Percentiles rank a stretch among this genome's conserved stretches.
phyloP scores from a whole-genome alignment of 2,797 vertebrate genomes.

The Arnoldichthys spilopterus region DNA sequence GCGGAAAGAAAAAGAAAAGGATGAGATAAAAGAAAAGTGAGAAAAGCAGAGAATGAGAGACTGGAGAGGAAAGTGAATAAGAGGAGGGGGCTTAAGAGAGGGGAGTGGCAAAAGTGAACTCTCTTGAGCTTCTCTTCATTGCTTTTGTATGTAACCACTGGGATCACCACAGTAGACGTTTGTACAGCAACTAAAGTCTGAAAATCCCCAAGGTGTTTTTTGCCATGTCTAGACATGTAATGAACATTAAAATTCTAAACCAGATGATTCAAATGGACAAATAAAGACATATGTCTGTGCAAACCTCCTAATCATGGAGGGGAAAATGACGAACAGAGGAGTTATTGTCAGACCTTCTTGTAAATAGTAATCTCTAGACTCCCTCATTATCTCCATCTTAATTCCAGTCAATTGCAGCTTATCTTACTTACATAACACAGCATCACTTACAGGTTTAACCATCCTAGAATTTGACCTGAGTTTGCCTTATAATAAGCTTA shows the following conservation, averaged over 20 bases:
- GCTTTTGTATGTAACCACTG: constrained; percentile 9
- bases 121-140: constrained; percentile 20
- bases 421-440: not conserved
- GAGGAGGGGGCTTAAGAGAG: constrained; percentile 35
- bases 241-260: not conserved
- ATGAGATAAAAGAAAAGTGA: constrained; percentile 20
- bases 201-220: not conserved
- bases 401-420: not conserved
- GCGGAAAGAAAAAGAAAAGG: constrained; percentile 8
- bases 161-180: constrained; percentile 7
- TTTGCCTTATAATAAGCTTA: no score
- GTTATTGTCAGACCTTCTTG: not conserved
- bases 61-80: constrained; percentile 23
- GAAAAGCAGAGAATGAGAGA: constrained; percentile 50
- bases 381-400: not conserved
- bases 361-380: not conserved
- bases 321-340: not conserved
- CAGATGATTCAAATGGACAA: not conserved
- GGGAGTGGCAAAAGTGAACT: constrained; percentile 29
- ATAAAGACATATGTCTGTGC: not conserved
- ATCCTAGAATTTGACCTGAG: not conserved
- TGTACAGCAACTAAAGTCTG: not conserved
- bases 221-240: not conserved
- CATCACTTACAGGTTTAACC: not conserved
- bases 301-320: not conserved